Conservation (phyloP, 2,888 invertebrate genomes). For the Melipona bicolor region DNA sequence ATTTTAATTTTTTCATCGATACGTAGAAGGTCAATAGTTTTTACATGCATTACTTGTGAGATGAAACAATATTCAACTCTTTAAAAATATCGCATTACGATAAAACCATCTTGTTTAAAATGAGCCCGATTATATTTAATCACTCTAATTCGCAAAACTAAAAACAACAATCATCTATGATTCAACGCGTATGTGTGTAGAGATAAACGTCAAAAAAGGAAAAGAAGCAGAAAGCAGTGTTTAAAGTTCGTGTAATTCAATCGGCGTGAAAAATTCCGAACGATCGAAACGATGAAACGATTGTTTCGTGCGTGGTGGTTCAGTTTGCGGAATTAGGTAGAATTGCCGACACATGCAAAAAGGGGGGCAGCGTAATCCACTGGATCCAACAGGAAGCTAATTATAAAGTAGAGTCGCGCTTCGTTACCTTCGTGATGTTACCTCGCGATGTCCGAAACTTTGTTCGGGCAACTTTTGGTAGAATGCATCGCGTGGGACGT, state of each 20-base stretch:
- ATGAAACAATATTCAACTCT: too few relatives aligned
- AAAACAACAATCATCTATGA: too few relatives aligned
- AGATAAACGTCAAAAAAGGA: too few relatives aligned
- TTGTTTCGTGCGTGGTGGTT: neutral
- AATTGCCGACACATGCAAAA: neutral
- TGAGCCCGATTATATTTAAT: too few relatives aligned
- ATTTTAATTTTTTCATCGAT: too few relatives aligned
- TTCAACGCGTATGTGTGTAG: too few relatives aligned
- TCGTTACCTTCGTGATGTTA: conserved; percentile 37
- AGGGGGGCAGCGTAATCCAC: conserved; percentile 29
- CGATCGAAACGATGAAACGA: too few relatives aligned
- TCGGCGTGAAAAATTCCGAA: conserved; percentile 10
- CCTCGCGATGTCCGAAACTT: conserved; percentile 41
- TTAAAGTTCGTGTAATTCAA: neutral
- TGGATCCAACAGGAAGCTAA: conserved; percentile 37
- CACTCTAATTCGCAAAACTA: too few relatives aligned
- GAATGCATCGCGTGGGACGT: neutral
- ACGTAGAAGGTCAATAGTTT: too few relatives aligned
- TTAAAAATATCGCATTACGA: too few relatives aligned
- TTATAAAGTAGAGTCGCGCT: conserved; percentile 39
- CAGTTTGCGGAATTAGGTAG: neutral
- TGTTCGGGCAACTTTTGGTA: neutral
- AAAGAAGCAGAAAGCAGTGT: neutral
- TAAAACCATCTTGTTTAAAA: too few relatives aligned
- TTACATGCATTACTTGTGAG: too few relatives aligned